phyloP scores from a whole-genome alignment of 2,888 invertebrate genomes.

The Sesamia inferens region DNA sequence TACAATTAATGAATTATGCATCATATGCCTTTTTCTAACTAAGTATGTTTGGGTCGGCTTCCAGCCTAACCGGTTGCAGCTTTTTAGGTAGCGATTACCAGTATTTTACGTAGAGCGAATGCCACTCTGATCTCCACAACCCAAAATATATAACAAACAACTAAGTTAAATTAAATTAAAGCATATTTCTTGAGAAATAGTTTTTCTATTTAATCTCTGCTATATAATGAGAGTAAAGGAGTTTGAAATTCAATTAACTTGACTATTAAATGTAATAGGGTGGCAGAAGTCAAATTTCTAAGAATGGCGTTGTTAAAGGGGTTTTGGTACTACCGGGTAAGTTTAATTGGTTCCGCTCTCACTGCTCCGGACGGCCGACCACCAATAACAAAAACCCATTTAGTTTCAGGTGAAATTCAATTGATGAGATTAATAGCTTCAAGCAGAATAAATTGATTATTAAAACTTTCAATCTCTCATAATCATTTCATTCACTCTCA shows the following conservation, averaged over 20 bases:
- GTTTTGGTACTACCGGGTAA: slow-evolving; percentile 60
- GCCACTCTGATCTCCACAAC: no score
- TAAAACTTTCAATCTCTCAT: slow-evolving; percentile 6
- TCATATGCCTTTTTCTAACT: no score
- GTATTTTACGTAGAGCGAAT: no score
- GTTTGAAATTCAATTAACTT: slow-evolving; percentile 44
- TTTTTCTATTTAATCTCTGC: background rate
- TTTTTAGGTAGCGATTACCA: no score
- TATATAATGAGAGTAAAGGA: slow-evolving; percentile 21
- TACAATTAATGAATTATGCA: no score
- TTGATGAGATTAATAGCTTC: slow-evolving; percentile 1
- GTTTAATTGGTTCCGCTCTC: slow-evolving; percentile 75
- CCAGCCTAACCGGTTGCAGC: no score
- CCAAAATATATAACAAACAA: no score
- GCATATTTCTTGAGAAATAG: background rate
- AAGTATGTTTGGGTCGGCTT: no score
- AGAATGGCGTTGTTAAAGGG: slow-evolving; percentile 55
- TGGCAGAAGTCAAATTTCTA: slow-evolving; percentile 45
- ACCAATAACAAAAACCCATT: slow-evolving; percentile 49
- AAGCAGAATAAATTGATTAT: background rate
- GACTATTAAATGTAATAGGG: slow-evolving; percentile 53
- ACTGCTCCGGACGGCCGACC: slow-evolving; percentile 49
- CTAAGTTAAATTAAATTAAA: no score
- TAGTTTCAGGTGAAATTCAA: slow-evolving; percentile 36
- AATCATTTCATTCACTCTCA: background rate